These are phyloP conservation scores for Agriotes lineatus DNA, from an alignment of 2,888 invertebrate species.

Conservation along the genomic window DNA sequence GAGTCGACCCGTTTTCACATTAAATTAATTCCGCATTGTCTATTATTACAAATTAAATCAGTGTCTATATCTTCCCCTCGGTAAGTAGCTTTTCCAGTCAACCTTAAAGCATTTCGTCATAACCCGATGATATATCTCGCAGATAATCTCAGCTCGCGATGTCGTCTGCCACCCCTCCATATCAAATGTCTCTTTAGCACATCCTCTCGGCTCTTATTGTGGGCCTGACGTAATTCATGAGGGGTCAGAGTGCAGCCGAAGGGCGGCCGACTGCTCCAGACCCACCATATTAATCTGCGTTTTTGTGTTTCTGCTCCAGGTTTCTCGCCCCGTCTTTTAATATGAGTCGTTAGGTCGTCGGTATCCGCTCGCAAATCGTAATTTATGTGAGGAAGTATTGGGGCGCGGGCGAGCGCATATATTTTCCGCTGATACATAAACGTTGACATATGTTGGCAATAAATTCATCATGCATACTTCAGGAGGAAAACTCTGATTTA, in stretches of 20 bases:
- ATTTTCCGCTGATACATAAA: slow-evolving; percentile 46
- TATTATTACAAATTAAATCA: too few relatives aligned
- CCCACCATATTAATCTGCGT: slow-evolving; percentile 12
- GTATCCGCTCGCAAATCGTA: slow-evolving; percentile 36
- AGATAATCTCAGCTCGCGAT: too few relatives aligned
- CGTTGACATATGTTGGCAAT: slow-evolving; percentile 49
- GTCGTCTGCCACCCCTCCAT: too few relatives aligned
- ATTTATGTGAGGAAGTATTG: slow-evolving; percentile 39
- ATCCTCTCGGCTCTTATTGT: not conserved
- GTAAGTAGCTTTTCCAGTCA: too few relatives aligned
- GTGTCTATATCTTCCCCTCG: too few relatives aligned
- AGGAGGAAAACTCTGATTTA: slow-evolving; percentile 50
- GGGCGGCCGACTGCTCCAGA: not conserved
- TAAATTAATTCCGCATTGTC: too few relatives aligned
- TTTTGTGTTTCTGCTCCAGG: slow-evolving; percentile 24
- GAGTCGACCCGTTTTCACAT: too few relatives aligned
- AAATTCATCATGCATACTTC: slow-evolving; percentile 48
- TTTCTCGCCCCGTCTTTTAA: slow-evolving; percentile 18
- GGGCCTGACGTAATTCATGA: slow-evolving; percentile 9
- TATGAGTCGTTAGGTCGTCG: slow-evolving; percentile 30
- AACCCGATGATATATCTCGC: too few relatives aligned
- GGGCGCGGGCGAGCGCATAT: slow-evolving; percentile 32
- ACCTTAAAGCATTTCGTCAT: too few relatives aligned
- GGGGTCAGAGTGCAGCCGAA: slow-evolving; percentile 4
- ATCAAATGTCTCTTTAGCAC: too few relatives aligned